Base-by-base conservation (phyloP, 37 sponge, comb jelly and placozoan genomes). In the Cladorhizidae sp. region DNA sequence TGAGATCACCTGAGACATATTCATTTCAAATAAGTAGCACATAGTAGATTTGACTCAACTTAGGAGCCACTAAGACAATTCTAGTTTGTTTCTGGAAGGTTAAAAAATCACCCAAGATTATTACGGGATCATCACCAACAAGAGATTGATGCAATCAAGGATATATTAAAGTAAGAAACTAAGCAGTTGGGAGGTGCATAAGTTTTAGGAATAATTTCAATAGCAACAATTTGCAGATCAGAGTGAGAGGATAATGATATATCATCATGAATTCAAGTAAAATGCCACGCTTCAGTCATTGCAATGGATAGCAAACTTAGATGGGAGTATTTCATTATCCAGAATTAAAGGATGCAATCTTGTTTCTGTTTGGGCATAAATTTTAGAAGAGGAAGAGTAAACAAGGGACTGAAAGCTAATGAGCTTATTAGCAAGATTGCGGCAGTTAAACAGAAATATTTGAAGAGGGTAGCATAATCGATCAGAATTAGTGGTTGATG, bases 271-370 rank as follows among this genome's bases (percentile, higher is more conserved):
- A 85, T 49, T 73, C 86, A 18, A 85, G 26, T 6, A 84, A n/a
- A 23, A 67, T 59, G 0, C 84, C 84, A 67, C 86, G 35, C 22
- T 26, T 33, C 85, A 26, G 55, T 84, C 85, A 22, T 76, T 74
- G 3, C 76, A 54, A 58, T 74, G 64, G 31, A 83, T 64, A 39
- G 68, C 33, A 43, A 40, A 74, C 2, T 51, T 41, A 63, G 15
- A 58, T 2, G 73, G 73, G 23, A 72, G 32, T 35, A 72, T 72
- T 56, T 81, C 74, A 55, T 57, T 81, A 57, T 81, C 74, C 31
- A n/a, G 36, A 62, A 81, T 72, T 35, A 22, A 26, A 22, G n/a
- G 14, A 37, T 73, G 22, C n/a, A 70, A 35, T 74, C 82, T 72
- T 35, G 82, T 81, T 72, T 45, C 9, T 45, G 49, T 45, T 45